Conservation (phyloP, 2,888 invertebrate species). For the Machimus rusticus region DNA sequence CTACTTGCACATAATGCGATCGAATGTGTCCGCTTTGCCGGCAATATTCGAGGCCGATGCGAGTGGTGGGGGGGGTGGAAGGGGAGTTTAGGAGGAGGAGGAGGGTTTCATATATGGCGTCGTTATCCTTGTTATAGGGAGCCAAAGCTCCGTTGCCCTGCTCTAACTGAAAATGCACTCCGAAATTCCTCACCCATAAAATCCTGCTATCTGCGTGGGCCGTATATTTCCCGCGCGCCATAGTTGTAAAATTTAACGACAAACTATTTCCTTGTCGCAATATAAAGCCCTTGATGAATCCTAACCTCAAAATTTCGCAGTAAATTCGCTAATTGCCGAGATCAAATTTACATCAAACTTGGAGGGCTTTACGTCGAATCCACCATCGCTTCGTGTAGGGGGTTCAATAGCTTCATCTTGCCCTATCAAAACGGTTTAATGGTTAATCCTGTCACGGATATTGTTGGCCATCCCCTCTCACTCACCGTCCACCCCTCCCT, state of each 20-base stretch:
- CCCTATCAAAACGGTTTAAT: background rate
- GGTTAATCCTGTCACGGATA: background rate
- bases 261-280: background rate
- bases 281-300: background rate
- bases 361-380: background rate
- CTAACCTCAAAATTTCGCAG: background rate
- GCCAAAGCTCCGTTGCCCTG: background rate
- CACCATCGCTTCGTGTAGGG: background rate
- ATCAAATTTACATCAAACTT: background rate
- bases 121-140: background rate
- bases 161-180: background rate
- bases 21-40: background rate
- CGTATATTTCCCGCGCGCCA: background rate
- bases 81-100: too few relatives aligned
- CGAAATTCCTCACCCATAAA: background rate
- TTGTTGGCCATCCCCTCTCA: background rate
- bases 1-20: background rate
- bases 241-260: background rate
- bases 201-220: background rate
- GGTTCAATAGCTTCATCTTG: background rate
- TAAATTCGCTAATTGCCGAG: background rate
- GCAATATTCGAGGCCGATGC: background rate
- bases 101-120: background rate
- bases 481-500: background rate
- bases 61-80: background rate